phyloP scores from a whole-genome alignment of 2,888 invertebrate species.

The Lacanobia oleracea region DNA sequence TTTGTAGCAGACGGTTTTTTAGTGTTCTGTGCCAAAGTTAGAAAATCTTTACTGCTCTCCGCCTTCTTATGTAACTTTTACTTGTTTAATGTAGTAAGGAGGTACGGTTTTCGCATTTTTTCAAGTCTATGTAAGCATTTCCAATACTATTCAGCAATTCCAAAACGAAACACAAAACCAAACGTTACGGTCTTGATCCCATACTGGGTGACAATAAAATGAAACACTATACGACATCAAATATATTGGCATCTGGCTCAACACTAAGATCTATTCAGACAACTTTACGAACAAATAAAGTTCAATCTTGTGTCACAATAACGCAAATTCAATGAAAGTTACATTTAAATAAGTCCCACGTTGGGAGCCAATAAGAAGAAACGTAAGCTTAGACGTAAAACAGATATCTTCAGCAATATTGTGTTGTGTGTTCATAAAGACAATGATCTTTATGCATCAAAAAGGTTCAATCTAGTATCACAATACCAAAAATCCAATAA shows the following conservation, averaged over 20 bases:
- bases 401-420: slow-evolving; percentile 13
- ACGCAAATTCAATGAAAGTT: slow-evolving; percentile 28
- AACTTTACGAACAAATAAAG: slow-evolving; percentile 31
- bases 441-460: slow-evolving; percentile 9
- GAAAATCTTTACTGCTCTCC: not conserved
- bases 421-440: slow-evolving; percentile 4
- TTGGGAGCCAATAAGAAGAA: slow-evolving; percentile 49
- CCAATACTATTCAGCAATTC: no score
- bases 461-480: slow-evolving; percentile 15
- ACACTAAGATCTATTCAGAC: not conserved
- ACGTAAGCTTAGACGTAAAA: not conserved
- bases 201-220: slow-evolving; percentile 36
- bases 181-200: not conserved
- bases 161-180: not conserved
- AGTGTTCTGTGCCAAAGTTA: not conserved
- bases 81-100: not conserved
- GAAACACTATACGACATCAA: not conserved
- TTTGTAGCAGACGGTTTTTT: slow-evolving; percentile 5
- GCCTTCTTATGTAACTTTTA: not conserved
- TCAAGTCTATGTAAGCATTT: no score
- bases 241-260: not conserved
- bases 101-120: not conserved
- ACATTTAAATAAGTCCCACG: slow-evolving; percentile 55
- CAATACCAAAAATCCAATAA: slow-evolving; percentile 12
- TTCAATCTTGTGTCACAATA: slow-evolving; percentile 25